Conservation (phyloP, 2,113 vertebrate species). For the Mixornis gularis region DNA sequence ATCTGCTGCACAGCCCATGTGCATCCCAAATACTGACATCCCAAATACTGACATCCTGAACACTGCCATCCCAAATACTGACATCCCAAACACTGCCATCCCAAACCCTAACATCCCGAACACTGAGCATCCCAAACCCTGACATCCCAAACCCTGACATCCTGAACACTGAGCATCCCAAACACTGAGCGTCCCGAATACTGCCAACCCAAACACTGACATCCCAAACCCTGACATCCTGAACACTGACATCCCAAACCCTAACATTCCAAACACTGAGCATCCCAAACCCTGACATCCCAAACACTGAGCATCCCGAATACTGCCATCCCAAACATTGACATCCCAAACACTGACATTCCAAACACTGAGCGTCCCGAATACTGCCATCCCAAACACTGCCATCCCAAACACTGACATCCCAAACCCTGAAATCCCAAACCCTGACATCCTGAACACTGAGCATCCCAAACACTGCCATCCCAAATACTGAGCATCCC, state of each 20-base stretch:
- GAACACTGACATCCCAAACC: not conserved
- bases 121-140: rapidly evolving
- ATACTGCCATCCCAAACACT: too few species aligned
- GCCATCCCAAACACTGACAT: too few species aligned
- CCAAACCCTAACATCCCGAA: not conserved
- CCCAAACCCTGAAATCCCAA: too few species aligned
- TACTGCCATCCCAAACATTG: rapidly evolving
- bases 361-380: too few species aligned
- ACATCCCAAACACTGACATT: too few species aligned
- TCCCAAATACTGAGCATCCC: too few species aligned
- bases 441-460: too few species aligned
- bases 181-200: rapidly evolving
- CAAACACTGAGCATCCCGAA: not conserved
- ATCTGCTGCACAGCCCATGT: not conserved
- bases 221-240: rapidly evolving
- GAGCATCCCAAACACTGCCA: too few species aligned
- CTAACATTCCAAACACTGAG: too few species aligned
- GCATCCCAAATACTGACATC: not conserved
- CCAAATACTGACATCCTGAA: not conserved
- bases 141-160: not conserved
- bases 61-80: rapidly evolving
- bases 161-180: rapidly evolving
- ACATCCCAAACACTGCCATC: not conserved
- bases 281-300: too few species aligned
- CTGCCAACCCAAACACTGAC: not conserved